Percentiles rank a stretch among this genome's conserved stretches.
Evolutionary conservation across 2,797 vertebrate species (phyloP).

Genomic region (Erpetoichthys calabaricus): DNA sequence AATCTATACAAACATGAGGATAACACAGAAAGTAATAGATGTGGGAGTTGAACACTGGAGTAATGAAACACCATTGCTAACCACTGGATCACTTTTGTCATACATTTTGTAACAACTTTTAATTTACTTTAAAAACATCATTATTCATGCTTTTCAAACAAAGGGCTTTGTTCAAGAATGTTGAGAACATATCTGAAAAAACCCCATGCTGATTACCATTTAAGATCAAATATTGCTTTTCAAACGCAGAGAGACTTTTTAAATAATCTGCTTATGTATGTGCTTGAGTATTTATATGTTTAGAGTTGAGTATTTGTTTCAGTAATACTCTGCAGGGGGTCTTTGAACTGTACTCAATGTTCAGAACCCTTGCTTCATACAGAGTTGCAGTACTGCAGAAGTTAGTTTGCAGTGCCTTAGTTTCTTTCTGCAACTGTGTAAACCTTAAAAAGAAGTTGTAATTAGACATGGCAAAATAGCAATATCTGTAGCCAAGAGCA

Average conservation of each 20-base stretch:
- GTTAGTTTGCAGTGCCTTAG: constrained; percentile 32
- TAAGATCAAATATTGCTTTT: constrained; percentile 64
- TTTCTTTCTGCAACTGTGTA: constrained; percentile 2
- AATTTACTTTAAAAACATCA: too few species aligned
- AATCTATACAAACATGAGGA: too few species aligned
- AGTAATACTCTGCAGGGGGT: constrained; percentile 62
- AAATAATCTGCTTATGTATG: constrained; percentile 25
- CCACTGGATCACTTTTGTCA: too few species aligned
- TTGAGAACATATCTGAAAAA: constrained; percentile 42
- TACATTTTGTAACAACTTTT: too few species aligned
- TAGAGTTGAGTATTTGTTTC: constrained; percentile 42
- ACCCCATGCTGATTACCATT: constrained; percentile 48
- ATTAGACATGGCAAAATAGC: constrained; percentile 54
- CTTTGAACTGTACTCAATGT: constrained; percentile 12
- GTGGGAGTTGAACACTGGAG: too few species aligned
- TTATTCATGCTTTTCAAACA: constrained; percentile 22
- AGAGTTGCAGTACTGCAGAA: too few species aligned
- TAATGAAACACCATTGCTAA: too few species aligned
- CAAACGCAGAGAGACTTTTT: constrained; percentile 63
- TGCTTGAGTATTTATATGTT: too few species aligned
- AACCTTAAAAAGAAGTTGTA: constrained; percentile 50
- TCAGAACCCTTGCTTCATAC: too few species aligned
- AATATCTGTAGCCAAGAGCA: constrained; percentile 38
- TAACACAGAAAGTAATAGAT: too few species aligned
- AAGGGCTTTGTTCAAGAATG: constrained; percentile 46